Evolutionary conservation across 2,888 invertebrate genomes (phyloP), one percentile per base, ranked within the genome.

Genomic region (Lycocerus yunnanus): DNA sequence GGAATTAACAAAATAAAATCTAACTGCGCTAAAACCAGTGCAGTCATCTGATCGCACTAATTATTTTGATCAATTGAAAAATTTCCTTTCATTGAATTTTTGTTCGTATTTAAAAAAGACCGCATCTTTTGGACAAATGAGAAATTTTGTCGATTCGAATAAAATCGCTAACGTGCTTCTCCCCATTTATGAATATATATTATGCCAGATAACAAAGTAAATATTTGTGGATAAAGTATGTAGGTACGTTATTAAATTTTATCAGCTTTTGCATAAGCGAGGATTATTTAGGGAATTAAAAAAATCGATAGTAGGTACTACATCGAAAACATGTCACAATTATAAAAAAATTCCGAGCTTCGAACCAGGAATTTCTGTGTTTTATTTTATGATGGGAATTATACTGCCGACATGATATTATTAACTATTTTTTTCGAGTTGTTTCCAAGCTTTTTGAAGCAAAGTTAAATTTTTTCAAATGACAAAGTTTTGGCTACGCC

Each of bases 211-310:
- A 69, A 63, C 60, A 16, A 15, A 43, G 70, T 15, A 71, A 71
- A 71, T 66, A 71, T 71, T 71, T 66, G 70, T 20, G n/a, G 21
- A 66, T 69, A 65, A 66, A 65, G 20, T 70, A 11, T 10, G 24
- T 24, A 43, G n/a, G 43, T 43, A 58, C 58, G 70, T 65, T 66
- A 71, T 66, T 71, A 58, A 58, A 14, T 15, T 15, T 21, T 66
- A 66, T 66, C 66, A 66, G 61, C 20, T 63, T 15, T 63, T 63
- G 61, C 20, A 63, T 63, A 63, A 10, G 20, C 18, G n/a, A 63
- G 61, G 43, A 43, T 63, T 63, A 63, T 60, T 60, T 15, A 43
- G 43, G n/a, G n/a, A 43, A 43, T 43, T n/a, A 43, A 43, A 43
- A 43, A 27, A 27, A 4, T 27, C 13, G 27, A 27, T 13, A 18